Percentiles rank a stretch among this genome's conserved stretches.
Evolutionary conservation across 2,888 invertebrate species (phyloP).

Genomic region (Melanostoma mellinum): DNA sequence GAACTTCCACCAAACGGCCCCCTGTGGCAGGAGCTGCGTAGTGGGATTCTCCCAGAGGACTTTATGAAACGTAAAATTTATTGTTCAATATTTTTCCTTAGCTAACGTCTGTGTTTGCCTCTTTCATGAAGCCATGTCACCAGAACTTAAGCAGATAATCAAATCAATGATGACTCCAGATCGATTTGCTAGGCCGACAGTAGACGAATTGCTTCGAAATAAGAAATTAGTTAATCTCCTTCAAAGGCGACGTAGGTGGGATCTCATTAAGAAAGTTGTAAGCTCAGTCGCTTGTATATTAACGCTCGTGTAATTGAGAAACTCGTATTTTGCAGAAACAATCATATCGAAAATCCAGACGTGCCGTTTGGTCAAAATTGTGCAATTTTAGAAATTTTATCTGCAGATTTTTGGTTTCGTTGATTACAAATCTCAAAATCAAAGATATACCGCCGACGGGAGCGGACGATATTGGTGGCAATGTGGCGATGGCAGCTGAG

Average conservation of each 20-base stretch:
- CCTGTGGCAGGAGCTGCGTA: conserved; percentile 86
- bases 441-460: conserved; percentile 74
- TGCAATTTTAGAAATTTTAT: conserved; percentile 79
- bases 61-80: conserved; percentile 80
- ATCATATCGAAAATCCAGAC: conserved; percentile 78
- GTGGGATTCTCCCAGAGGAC: conserved; percentile 83
- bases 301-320: neutral
- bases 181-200: conserved; percentile 83
- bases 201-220: conserved; percentile 83
- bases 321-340: conserved; percentile 76
- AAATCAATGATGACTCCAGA: conserved; percentile 84
- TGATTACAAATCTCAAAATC: conserved; percentile 77
- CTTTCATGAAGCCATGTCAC: conserved; percentile 80
- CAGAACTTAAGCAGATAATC: conserved; percentile 83
- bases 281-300: conserved; percentile 15
- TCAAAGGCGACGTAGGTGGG: conserved; percentile 78
- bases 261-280: conserved; percentile 77
- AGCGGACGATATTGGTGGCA: conserved; percentile 47
- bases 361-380: conserved; percentile 79
- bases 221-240: conserved; percentile 77
- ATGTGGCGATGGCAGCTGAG: conserved; percentile 60
- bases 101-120: neutral
- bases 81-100: neutral
- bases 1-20: conserved; percentile 87
- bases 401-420: conserved; percentile 75